These are phyloP conservation scores for Podotricha telesiphe DNA, from an alignment of 2,888 invertebrate genomes.

Conservation along the genomic window DNA sequence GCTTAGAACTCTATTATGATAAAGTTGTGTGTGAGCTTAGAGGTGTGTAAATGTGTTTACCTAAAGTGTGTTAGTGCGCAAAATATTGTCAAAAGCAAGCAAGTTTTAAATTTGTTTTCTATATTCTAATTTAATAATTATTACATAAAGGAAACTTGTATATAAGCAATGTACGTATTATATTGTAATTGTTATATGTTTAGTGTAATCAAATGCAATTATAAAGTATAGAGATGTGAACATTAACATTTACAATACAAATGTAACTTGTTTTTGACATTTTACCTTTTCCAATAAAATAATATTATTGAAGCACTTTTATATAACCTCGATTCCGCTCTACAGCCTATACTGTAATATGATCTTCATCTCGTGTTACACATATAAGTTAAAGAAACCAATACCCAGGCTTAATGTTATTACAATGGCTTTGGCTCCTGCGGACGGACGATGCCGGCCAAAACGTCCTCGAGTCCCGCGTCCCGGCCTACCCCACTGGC, in stretches of 20 bases:
- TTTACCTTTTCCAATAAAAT: conserved; percentile 22
- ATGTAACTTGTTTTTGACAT: neutral
- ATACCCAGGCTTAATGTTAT: conserved; percentile 63
- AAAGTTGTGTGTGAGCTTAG: conserved; percentile 83
- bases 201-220: too few relatives aligned
- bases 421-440: conserved; percentile 64
- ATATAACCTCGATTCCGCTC: conserved; percentile 64
- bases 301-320: conserved; percentile 42
- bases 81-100: neutral
- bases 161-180: too few relatives aligned
- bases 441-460: conserved; percentile 57
- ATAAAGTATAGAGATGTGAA: neutral
- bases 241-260: neutral
- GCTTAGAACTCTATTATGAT: conserved; percentile 83
- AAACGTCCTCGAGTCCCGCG: conserved; percentile 69
- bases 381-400: conserved; percentile 68
- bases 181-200: too few relatives aligned
- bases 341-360: conserved; percentile 64
- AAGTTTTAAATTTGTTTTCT: neutral
- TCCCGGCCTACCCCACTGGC: conserved; percentile 80
- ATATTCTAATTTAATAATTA: neutral
- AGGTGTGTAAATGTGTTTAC: conserved; percentile 70
- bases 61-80: neutral
- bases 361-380: conserved; percentile 68
- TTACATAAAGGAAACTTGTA: too few relatives aligned